phyloP scores from a whole-genome alignment of 2,888 invertebrate species.

The Agrochola macilenta region DNA sequence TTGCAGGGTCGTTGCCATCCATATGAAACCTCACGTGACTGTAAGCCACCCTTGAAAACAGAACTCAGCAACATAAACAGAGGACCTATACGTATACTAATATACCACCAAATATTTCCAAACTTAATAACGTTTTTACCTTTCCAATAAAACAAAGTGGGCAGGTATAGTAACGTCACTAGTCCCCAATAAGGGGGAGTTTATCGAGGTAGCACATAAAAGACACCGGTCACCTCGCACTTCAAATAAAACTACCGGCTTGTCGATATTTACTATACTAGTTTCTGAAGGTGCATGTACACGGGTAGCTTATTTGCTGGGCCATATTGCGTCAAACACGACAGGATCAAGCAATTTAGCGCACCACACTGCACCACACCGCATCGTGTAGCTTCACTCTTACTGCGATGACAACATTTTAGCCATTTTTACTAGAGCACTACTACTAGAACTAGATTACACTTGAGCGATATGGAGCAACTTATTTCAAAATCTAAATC shows the following conservation, averaged over 20 bases:
- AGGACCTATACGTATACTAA: background rate
- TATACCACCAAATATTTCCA: constrained; percentile 18
- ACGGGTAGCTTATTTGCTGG: background rate
- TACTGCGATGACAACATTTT: background rate
- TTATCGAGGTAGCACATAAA: constrained; percentile 71
- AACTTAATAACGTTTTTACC: constrained; percentile 51
- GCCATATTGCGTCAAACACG: background rate
- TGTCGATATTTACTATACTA: constrained; percentile 37
- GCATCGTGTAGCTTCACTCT: background rate
- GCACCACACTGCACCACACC: background rate
- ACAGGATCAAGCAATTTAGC: background rate
- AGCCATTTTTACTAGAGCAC: background rate
- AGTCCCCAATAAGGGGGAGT: constrained; percentile 62
- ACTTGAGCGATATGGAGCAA: background rate
- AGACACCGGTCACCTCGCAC: constrained; percentile 68
- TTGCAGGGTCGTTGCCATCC: background rate
- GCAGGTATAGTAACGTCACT: constrained; percentile 55
- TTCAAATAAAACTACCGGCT: constrained; percentile 49
- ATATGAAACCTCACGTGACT: background rate
- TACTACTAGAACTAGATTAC: no score
- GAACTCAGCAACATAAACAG: background rate
- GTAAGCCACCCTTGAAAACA: background rate
- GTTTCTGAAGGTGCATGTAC: background rate
- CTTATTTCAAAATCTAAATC: background rate
- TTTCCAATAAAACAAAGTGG: constrained; percentile 55